phyloP scores from a whole-genome alignment of 2,113 vertebrate species.

The Clarias batrachus region DNA sequence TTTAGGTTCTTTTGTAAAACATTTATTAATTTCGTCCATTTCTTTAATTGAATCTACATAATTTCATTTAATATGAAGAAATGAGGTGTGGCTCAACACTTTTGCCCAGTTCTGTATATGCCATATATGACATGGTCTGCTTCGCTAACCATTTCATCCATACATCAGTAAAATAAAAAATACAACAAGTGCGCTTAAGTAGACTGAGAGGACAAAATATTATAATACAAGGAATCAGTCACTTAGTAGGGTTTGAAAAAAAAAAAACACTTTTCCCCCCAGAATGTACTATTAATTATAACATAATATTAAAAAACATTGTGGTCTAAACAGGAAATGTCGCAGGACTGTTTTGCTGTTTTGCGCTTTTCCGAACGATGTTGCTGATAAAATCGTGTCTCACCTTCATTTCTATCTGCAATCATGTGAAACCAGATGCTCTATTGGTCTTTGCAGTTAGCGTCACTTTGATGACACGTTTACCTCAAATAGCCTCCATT shows the following conservation, averaged over 20 bases:
- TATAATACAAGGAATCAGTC: background rate
- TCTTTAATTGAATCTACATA: too few relatives aligned
- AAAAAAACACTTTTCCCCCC: background rate
- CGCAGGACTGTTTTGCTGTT: background rate
- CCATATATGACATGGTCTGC: background rate
- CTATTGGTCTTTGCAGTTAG: background rate
- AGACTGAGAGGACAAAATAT: background rate
- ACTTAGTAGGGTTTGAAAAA: background rate
- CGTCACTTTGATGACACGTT: slow-evolving; percentile 4
- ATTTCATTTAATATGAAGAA: too few relatives aligned
- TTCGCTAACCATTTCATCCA: too few relatives aligned
- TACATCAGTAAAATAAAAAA: background rate
- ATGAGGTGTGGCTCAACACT: too few relatives aligned
- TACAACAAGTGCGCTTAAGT: background rate
- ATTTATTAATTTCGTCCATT: too few relatives aligned
- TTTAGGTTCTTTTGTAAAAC: too few relatives aligned
- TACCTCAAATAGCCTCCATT: background rate
- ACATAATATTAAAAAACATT: background rate
- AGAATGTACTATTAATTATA: background rate
- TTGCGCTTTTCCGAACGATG: background rate
- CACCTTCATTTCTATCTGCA: background rate
- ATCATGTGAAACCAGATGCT: background rate
- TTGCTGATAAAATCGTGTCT: background rate
- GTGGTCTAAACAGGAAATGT: background rate
- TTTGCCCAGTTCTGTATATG: too few relatives aligned